Conservation (phyloP, 2,113 vertebrate genomes). For the Enhydra lutris region DNA sequence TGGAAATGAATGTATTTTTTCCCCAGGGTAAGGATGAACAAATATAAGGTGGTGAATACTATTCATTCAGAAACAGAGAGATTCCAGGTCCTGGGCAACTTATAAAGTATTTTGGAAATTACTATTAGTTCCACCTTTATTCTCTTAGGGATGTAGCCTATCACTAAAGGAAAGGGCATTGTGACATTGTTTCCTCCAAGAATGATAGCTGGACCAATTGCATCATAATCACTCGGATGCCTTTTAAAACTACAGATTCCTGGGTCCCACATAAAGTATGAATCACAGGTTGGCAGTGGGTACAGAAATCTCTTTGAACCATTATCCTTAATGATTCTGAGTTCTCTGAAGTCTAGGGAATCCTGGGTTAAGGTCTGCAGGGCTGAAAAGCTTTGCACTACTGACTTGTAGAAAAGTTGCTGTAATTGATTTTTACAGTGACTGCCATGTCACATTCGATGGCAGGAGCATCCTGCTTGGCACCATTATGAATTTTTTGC, state of each 20-base stretch:
- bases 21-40: neutral
- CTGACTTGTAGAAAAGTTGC: neutral
- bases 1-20: conserved; percentile 6
- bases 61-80: conserved; percentile 16
- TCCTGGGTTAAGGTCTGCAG: neutral
- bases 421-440: neutral
- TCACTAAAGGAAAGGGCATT: conserved; percentile 7
- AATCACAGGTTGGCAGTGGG: neutral
- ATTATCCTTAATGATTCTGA: neutral
- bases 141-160: neutral
- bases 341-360: conserved; percentile 1
- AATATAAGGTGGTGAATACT: neutral
- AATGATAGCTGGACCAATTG: neutral
- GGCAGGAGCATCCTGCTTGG: neutral
- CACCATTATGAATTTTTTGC: neutral
- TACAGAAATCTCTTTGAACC: neutral
- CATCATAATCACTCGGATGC: neutral
- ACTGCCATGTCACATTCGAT: neutral
- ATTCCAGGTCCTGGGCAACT: neutral
- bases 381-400: neutral
- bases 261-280: neutral
- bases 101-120: conserved; percentile 8
- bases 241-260: neutral
- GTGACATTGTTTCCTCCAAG: neutral
- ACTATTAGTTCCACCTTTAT: neutral